Conservation (phyloP, 2,888 invertebrate genomes). For the Tetragnatha montana region DNA sequence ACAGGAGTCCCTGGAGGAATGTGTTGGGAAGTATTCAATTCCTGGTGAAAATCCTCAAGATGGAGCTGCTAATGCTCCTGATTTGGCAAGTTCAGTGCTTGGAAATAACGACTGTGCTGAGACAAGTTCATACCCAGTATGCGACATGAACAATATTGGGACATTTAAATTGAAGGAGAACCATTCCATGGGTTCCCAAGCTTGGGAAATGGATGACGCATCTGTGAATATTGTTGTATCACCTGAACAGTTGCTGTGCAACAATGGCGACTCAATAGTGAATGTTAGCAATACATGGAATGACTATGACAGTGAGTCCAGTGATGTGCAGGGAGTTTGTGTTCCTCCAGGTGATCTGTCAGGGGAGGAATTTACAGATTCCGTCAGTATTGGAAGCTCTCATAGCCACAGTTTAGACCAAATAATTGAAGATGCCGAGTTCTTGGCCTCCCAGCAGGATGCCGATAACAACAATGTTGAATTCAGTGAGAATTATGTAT, state of each 20-base stretch:
- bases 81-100: neutral
- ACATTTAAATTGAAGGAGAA: slow-evolving; percentile 38
- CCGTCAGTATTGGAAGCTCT: slow-evolving; percentile 55
- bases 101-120: neutral
- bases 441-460: slow-evolving; percentile 68
- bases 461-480: slow-evolving; percentile 68
- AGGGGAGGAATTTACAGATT: slow-evolving; percentile 69
- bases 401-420: slow-evolving; percentile 52
- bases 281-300: neutral
- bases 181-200: neutral
- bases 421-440: slow-evolving; percentile 64
- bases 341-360: slow-evolving; percentile 70
- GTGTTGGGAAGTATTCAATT: slow-evolving; percentile 46
- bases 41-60: neutral
- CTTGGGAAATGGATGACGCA: slow-evolving; percentile 51
- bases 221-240: slow-evolving; percentile 55
- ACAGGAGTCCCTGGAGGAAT: slow-evolving; percentile 67
- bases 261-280: slow-evolving; percentile 47
- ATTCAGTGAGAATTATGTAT: slow-evolving; percentile 2
- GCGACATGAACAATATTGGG: slow-evolving; percentile 62
- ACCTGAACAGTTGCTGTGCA: slow-evolving; percentile 64
- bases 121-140: slow-evolving; percentile 35
- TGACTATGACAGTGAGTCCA: slow-evolving; percentile 38
- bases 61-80: neutral
- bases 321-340: slow-evolving; percentile 47